Conservation (phyloP, 2,888 invertebrate genomes). For the Andrena bicolor region DNA sequence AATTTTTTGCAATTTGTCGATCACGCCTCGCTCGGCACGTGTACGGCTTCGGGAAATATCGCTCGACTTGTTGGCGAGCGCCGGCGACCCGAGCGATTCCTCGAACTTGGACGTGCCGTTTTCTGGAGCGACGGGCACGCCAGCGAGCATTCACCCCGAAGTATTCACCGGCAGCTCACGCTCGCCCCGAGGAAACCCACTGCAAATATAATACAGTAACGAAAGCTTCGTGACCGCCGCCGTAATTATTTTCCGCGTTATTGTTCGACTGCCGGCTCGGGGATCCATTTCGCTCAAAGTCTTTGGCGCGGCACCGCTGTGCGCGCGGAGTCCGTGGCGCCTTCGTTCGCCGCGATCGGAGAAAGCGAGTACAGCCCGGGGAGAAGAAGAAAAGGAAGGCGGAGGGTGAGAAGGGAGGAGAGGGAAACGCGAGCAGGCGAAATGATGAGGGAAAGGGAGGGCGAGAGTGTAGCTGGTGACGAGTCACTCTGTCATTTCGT, state of each 20-base stretch:
- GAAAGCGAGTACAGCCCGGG: not conserved
- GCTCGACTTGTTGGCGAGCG: slow-evolving; percentile 15
- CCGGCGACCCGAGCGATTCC: not conserved
- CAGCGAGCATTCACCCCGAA: no score
- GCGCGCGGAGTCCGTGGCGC: not conserved
- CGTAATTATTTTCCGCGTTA: slow-evolving; percentile 25
- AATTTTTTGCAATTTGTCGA: slow-evolving; percentile 35
- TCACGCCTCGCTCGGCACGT: not conserved
- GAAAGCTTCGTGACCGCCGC: slow-evolving; percentile 1
- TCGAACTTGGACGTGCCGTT: not conserved
- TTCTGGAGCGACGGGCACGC: not conserved
- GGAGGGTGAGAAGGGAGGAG: not conserved
- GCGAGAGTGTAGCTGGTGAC: slow-evolving; percentile 26
- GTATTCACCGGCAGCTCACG: slow-evolving; percentile 1
- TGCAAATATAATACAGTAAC: not conserved
- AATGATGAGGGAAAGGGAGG: not conserved
- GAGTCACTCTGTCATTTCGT: slow-evolving; percentile 64
- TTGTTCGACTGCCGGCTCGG: slow-evolving; percentile 13
- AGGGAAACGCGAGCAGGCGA: not conserved
- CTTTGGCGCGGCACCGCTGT: slow-evolving; percentile 21
- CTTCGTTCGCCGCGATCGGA: not conserved
- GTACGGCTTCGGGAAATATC: slow-evolving; percentile 3
- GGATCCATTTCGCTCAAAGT: slow-evolving; percentile 4
- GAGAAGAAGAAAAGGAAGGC: not conserved
- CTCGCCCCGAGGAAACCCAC: not conserved